Base-by-base conservation (phyloP, 2,113 vertebrate genomes). In the Sarotherodon lohbergeri region DNA sequence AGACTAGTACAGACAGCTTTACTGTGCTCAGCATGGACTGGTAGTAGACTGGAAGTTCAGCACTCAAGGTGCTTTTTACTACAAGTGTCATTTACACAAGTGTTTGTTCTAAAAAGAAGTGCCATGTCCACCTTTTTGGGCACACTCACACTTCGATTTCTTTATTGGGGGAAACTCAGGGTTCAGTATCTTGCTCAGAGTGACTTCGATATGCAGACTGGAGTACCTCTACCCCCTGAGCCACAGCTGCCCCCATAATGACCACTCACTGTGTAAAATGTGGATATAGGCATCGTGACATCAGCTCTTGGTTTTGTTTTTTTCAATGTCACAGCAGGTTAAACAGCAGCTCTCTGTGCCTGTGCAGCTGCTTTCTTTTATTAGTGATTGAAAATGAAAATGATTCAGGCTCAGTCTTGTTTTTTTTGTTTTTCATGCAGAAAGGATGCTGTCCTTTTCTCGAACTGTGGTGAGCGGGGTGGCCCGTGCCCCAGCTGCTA, bases 381-480 rank as follows among this genome's bases (percentile, higher is more conserved):
- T 34, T 19, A 52, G 27, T 50, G 46, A 52, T 50, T 78, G 73
- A 7, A 78, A 50, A 32, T 52, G 17, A 78, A 78, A 78, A 32
- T 52, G 16, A n/a, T 34, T 78, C 17, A 34, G 4, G 27, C 27
- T 78, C 17, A 50, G 27, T 50, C 17, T 78, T 50, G 24, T 17
- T 6, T 48, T 52, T 36, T 11, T 22, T 48, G 1, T 57, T 7
- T 61, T 59, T 61, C 8, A 43, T 54, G 29, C 82, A 93, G 87
- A 80, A 89, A 95, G 83, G 79, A 97, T 97, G 96, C 89, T 97
- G 93, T 90, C 95, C 85, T 78, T 96, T 87, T 92, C 95, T 88
- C 84, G 95, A 81, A 89, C 90, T 22, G 81, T 95, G 55, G 91
- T 88, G 78, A 84, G 91, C 24, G 91, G 88, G 43, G 94, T 91